These are phyloP conservation scores for Cairina moschata DNA, from an alignment of 2,113 vertebrate species.

Conservation along the genomic window DNA sequence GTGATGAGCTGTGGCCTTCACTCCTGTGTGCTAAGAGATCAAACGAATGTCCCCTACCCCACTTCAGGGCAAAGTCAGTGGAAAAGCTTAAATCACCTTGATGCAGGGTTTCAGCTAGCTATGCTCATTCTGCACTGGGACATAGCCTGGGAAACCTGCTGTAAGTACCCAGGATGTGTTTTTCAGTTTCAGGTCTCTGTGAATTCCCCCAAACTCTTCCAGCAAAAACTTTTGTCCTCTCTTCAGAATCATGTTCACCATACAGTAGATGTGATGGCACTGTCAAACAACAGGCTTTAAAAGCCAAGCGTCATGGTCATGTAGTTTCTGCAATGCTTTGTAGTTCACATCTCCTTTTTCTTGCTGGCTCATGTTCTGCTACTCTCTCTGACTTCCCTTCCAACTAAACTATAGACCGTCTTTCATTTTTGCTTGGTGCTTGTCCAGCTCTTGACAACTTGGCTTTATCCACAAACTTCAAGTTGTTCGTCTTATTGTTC, in stretches of 20 bases:
- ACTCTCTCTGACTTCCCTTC: not conserved
- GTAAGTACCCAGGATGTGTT: not conserved
- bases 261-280: not conserved
- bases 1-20: not conserved
- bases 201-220: not conserved
- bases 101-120: not conserved
- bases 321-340: not conserved
- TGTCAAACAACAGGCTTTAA: constrained; percentile 4
- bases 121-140: not conserved
- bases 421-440: constrained; percentile 4
- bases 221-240: not conserved
- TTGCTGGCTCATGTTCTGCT: not conserved
- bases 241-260: not conserved
- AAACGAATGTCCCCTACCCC: not conserved
- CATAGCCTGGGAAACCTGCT: not conserved
- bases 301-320: not conserved
- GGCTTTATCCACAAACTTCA: not conserved
- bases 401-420: not conserved
- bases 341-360: not conserved
- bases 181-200: constrained; percentile 9
- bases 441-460: not conserved
- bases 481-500: not conserved
- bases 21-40: not conserved
- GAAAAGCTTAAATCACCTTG: not conserved
- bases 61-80: too few species aligned